These are phyloP conservation scores for Stegophylla sp. DNA, from an alignment of 2,888 invertebrate genomes.

Conservation along the genomic window DNA sequence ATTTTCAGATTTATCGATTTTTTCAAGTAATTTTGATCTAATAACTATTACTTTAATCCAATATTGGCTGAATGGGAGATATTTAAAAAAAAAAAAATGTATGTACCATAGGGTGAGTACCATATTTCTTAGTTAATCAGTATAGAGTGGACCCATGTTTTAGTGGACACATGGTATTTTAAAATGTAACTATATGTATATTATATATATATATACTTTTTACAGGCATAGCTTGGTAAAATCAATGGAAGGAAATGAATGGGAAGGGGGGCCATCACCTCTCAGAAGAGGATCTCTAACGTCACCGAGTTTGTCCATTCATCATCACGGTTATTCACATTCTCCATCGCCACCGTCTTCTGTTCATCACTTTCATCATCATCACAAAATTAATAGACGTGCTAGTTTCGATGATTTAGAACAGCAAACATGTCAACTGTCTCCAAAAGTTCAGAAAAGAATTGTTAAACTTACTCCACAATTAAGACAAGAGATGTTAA, in stretches of 20 bases:
- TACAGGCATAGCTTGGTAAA: constrained; percentile 78
- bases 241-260: constrained; percentile 74
- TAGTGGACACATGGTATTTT: no score
- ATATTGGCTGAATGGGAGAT: no score
- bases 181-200: background rate
- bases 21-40: no score
- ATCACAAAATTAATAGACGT: constrained; percentile 70
- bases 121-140: no score
- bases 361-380: constrained; percentile 44
- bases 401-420: constrained; percentile 84
- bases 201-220: background rate
- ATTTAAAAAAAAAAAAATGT: no score
- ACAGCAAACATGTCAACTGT: constrained; percentile 79
- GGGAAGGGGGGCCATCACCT: constrained; percentile 75
- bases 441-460: constrained; percentile 81
- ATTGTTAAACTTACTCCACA: constrained; percentile 79
- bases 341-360: constrained; percentile 64
- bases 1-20: no score
- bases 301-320: constrained; percentile 62
- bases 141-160: no score
- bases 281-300: constrained; percentile 68
- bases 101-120: no score
- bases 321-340: constrained; percentile 61
- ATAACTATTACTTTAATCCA: no score
- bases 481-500: constrained; percentile 70